phyloP scores from a whole-genome alignment of 1,140 invertebrate genomes.

The Drosophila repleta region DNA sequence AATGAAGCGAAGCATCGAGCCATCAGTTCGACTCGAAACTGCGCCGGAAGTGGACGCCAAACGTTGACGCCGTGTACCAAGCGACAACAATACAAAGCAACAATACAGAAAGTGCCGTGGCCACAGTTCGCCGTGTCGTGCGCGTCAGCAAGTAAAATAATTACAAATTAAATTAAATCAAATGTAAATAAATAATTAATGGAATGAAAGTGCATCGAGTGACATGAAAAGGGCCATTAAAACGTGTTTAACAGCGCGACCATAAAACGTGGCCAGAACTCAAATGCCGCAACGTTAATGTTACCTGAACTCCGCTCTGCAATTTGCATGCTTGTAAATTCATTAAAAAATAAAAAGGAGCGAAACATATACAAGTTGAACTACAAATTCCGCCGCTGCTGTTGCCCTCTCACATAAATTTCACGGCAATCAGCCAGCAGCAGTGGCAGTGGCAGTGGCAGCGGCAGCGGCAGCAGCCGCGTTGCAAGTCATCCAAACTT shows the following conservation, averaged over 20 bases:
- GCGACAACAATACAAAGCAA: slow-evolving; percentile 17
- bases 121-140: slow-evolving; percentile 1
- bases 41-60: slow-evolving; percentile 77
- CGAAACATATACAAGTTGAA: background rate
- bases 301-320: slow-evolving; percentile 38
- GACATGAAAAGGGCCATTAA: background rate
- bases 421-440: slow-evolving; percentile 72
- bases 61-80: slow-evolving; percentile 49
- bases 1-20: slow-evolving; percentile 68
- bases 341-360: slow-evolving; percentile 45
- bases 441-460: background rate
- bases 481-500: slow-evolving; percentile 79
- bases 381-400: slow-evolving; percentile 42
- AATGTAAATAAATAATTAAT: slow-evolving; percentile 37
- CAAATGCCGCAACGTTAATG: slow-evolving; percentile 30
- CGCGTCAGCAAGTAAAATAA: slow-evolving; percentile 11
- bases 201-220: background rate
- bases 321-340: slow-evolving; percentile 69
- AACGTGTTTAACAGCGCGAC: slow-evolving; percentile 39
- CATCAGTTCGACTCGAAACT: slow-evolving; percentile 76
- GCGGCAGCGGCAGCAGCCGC: slow-evolving; percentile 1
- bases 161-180: slow-evolving; percentile 28
- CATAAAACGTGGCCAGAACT: slow-evolving; percentile 26
- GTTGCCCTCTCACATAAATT: slow-evolving; percentile 65
- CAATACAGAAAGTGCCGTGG: slow-evolving; percentile 15